phyloP scores from a whole-genome alignment of 2,797 vertebrate species.

The Coranthus polyacanthus region DNA sequence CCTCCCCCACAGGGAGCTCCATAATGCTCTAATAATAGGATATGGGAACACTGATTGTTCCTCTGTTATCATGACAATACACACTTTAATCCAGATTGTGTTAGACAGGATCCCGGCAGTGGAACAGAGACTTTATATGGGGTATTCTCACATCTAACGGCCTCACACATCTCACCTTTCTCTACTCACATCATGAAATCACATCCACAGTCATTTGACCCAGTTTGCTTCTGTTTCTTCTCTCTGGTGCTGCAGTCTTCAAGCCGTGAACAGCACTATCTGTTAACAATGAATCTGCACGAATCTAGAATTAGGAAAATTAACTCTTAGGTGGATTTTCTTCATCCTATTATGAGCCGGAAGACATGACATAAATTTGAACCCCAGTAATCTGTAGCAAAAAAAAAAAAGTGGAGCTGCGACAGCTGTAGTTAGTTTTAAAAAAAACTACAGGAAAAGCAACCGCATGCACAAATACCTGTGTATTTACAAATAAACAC shows the following conservation, averaged over 20 bases:
- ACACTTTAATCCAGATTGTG: not conserved
- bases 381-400: slow-evolving; percentile 13
- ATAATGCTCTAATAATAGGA: slow-evolving; percentile 23
- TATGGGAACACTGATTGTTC: slow-evolving; percentile 7
- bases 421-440: slow-evolving; percentile 5
- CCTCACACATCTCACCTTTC: slow-evolving; percentile 48
- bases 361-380: slow-evolving; percentile 27
- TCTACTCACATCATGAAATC: slow-evolving; percentile 58
- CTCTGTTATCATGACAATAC: slow-evolving; percentile 7
- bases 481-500: slow-evolving; percentile 16
- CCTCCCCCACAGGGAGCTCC: slow-evolving; percentile 18
- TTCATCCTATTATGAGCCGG: slow-evolving; percentile 13
- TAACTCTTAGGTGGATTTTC: slow-evolving; percentile 24
- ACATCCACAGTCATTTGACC: slow-evolving; percentile 71
- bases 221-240: slow-evolving; percentile 70
- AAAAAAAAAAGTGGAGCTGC: slow-evolving; percentile 2
- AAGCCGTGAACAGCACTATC: slow-evolving; percentile 31
- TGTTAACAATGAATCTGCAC: slow-evolving; percentile 14
- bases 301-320: not conserved
- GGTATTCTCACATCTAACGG: slow-evolving; percentile 20
- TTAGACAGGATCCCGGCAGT: not conserved
- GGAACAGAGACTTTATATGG: not conserved
- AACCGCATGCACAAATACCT: not conserved
- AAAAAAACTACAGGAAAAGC: slow-evolving; percentile 10
- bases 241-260: slow-evolving; percentile 54